phyloP scores from a whole-genome alignment of 2,113 vertebrate genomes.

The Todiramphus saurophagus region DNA sequence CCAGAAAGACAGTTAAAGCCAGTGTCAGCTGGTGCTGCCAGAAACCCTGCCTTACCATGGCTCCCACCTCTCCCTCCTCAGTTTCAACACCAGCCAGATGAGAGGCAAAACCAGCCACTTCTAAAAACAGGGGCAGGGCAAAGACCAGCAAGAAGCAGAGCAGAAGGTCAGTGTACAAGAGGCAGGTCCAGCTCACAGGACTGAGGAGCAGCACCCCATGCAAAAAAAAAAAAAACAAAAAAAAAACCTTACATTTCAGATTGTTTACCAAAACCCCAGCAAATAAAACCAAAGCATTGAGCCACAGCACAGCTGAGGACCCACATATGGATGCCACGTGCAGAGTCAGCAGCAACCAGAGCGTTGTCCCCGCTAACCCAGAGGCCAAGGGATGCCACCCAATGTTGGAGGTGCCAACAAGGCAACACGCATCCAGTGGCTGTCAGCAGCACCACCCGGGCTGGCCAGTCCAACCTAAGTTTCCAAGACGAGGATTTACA shows the following conservation, averaged over 20 bases:
- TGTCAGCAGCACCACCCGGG: not conserved
- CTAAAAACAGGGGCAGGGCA: not conserved
- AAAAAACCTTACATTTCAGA: not conserved
- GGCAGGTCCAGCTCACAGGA: not conserved
- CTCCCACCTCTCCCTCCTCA: not conserved
- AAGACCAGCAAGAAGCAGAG: not conserved
- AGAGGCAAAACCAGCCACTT: not conserved
- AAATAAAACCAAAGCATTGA: not conserved
- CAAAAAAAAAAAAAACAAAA: not conserved
- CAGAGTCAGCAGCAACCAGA: accelerated
- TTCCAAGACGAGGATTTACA: not conserved
- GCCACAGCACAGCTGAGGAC: not conserved
- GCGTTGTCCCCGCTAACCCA: not conserved
- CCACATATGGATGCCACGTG: accelerated
- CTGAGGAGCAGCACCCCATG: not conserved
- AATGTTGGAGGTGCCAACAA: not conserved
- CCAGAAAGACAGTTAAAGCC: not conserved
- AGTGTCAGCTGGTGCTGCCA: not conserved
- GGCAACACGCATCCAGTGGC: accelerated
- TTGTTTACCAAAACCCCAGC: not conserved
- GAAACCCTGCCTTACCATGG: accelerated
- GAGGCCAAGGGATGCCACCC: not conserved
- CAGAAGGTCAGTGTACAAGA: not conserved
- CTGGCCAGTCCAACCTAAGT: accelerated
- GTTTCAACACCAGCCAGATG: not conserved